Base-by-base conservation (phyloP, 23 tunicate genomes). In the Ascidia mentula region DNA sequence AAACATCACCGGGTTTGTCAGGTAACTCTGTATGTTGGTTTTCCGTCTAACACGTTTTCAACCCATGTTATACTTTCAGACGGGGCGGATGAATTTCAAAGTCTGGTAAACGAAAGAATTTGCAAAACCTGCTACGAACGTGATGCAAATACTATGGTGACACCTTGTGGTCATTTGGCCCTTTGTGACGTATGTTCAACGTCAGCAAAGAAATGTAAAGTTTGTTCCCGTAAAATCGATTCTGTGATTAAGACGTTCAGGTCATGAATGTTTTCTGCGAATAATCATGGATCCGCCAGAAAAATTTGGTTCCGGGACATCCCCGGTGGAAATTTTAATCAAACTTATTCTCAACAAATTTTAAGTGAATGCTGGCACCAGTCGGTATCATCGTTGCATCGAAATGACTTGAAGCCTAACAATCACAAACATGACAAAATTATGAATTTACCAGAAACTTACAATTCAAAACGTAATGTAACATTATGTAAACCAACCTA, bases 141-240 rank as follows among this genome's bases (percentile, higher is more conserved):
- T 34, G 83, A 46, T 0, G 92, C 92, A 12, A 80, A 77, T 40
- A 73, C 72, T 36, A 78, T 88, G 72, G 40, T 77, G 31, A 32
- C 84, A 20, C 92, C 92, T 0, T 88, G 92, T 40, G 81, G 65
- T 18, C 92, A 88, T 40, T 30, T 88, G 79, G 69, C 38, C 40
- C 69, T 85, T 26, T 88, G 92, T 36, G 69, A 37, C 24, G 36
- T 38, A 8, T 88, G 92, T 46, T 26, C 65, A 9, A 53, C 7
- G 65, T 53, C 65, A 53, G 65, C 65, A 9, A 72, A 89, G 33
- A 75, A 83, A 32, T 88, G 92, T 40, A 83, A 89, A 35, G 45
- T 83, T 0, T 88, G 92, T 45, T 6, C 83, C 24, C 60, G 38
- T 31, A 77, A 77, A 37, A 77, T 84, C 30, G 82, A 84, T 22